Base-by-base conservation (phyloP, 2,797 vertebrate species). In the Melanotaenia pygmaea region DNA sequence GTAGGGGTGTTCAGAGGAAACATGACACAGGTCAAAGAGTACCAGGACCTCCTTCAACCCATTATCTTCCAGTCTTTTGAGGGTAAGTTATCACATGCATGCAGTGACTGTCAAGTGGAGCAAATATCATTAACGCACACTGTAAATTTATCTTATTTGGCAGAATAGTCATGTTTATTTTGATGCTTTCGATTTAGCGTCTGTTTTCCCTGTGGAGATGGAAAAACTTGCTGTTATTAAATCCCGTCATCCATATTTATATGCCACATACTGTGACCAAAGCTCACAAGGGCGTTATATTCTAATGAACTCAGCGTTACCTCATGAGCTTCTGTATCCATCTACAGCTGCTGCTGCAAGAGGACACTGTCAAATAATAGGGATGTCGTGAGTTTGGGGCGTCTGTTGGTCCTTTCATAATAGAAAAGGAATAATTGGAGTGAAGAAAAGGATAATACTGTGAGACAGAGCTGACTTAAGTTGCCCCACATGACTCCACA, bases 1-100 rank as follows among this genome's bases (percentile, higher is more conserved):
- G 34, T 71, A 99, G 98, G 98, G 0, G 89, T 98, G 69, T 99
- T 99, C 88, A 94, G 94, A 92, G 97, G 96, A 81, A 96, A 97
- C 70, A 67, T 87, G 30, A 86, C 92, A 18, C 97, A 99, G 92
- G 96, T 98, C 56, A 96, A 97, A 70, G 97, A 99, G 37, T 99
- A 97, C 86, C 94, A 97, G 67, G 93, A 95, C 13, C 95, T 99
- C 62, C 92, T 99, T 73, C 92, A 96, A 11, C 95, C 96, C 28
- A 85, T 99, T 74, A 94, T 99, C 74, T 97, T 98, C 76, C 95
- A 95, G 40, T 95, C 96, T 8, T 84, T 88, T 71, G 97, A 99
- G 79, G 97, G 98, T 98, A 93, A 82, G 84, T 67, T 61, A 51
- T 72, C 3, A 34, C 10, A 35, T 30, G 20, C 22, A 51, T 30